Evolutionary conservation across 1,140 invertebrate genomes (phyloP), one percentile per base, ranked within the genome.

Genomic region (Cyphomyrmex costatus): DNA sequence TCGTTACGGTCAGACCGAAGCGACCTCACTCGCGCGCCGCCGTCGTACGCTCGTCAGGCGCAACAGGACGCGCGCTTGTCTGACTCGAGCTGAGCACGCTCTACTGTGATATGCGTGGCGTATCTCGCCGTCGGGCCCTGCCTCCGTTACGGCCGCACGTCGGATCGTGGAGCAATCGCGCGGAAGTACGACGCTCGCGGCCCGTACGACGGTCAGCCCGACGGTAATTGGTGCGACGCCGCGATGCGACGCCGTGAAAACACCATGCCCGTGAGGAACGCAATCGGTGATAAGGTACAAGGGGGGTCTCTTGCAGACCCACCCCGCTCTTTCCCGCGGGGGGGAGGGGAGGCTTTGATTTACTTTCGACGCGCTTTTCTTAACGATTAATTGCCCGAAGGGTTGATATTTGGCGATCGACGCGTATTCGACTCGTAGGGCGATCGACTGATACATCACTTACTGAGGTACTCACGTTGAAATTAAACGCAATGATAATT

Each of bases 1-100:
- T 90, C 92, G 92, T 90, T 90, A 90, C 36, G 88, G 89, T 88
- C 90, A 86, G 91, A 91, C 87, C 82, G 73, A 80, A 53, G 76
- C 73, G 79, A 80, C 60, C 46, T 56, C 74, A 42, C 63, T 60
- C 65, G 42, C 71, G 21, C 60, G 53, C 21, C 51, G 46, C 63
- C 73, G 66, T 16, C 42, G 46, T 77, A 74, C 21, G 66, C 36
- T 66, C 16, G 60, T 33, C 30, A 49, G 30, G 80, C 85, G 91
- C 85, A 89, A 88, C 89, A 89, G 89, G 79, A 86, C 88, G 76
- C 66, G 65, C 56, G 68, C 76, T 53, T 36, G 79, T 71, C 79
- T 73, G 53, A 82, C 79, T 49, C 66, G 66, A 73, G 49, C 36
- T 36, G 36, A 53, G 30, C 79, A 73, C 53, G 66, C 73, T 61